Percentiles rank a stretch among this genome's conserved stretches.
Evolutionary conservation across 2,113 vertebrate genomes (phyloP).

Genomic region (Scatophagus argus): DNA sequence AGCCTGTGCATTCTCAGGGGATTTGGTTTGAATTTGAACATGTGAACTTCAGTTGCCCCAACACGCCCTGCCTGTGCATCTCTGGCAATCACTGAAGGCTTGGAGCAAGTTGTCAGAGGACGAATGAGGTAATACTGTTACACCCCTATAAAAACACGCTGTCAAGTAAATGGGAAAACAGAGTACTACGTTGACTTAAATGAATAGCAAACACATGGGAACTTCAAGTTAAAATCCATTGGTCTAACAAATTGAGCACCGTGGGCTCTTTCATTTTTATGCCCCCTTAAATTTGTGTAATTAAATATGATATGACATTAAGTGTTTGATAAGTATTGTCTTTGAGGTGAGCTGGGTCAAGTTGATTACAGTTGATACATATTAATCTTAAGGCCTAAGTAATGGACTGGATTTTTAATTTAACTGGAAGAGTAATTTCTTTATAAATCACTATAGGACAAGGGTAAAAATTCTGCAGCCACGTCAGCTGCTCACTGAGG

Average conservation of each 20-base stretch:
- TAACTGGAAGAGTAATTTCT: background rate
- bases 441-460: background rate
- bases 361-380: background rate
- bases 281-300: conserved; percentile 16
- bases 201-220: conserved; percentile 57
- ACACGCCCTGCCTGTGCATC: conserved; percentile 69
- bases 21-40: conserved; percentile 61
- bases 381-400: background rate
- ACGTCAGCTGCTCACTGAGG: background rate
- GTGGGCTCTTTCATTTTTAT: conserved; percentile 32
- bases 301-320: conserved; percentile 34
- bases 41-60: conserved; percentile 70
- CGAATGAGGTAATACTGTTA: conserved; percentile 75
- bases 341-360: background rate
- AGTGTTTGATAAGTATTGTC: conserved; percentile 17
- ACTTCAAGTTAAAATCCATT: conserved; percentile 25
- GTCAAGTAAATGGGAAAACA: conserved; percentile 57
- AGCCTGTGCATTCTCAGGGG: conserved; percentile 34
- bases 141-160: conserved; percentile 73
- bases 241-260: conserved; percentile 10
- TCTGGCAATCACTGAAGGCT: conserved; percentile 62
- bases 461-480: background rate
- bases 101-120: conserved; percentile 59
- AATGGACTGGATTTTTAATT: background rate
- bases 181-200: conserved; percentile 37